These are phyloP conservation scores for Ennomos fuscantarius DNA, from an alignment of 2,888 invertebrate species.

Conservation along the genomic window DNA sequence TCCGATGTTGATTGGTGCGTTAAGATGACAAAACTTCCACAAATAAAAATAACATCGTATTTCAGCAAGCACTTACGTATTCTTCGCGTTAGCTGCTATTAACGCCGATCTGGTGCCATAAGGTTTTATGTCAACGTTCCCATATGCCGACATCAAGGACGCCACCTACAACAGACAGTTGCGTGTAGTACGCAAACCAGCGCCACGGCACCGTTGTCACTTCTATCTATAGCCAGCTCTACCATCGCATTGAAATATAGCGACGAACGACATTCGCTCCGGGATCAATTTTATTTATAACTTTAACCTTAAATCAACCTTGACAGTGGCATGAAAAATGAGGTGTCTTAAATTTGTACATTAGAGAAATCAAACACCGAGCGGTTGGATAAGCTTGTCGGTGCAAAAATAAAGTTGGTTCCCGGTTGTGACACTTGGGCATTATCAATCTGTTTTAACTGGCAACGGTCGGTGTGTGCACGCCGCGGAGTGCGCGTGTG, in stretches of 20 bases:
- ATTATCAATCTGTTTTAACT: conserved; percentile 82
- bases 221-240: conserved; percentile 49
- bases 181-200: conserved; percentile 24
- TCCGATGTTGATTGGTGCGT: too few relatives aligned
- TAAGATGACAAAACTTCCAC: too few relatives aligned
- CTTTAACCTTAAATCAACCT: conserved; percentile 82
- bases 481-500: conserved; percentile 40
- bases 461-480: conserved; percentile 56
- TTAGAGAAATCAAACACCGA: conserved; percentile 72
- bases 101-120: conserved; percentile 81
- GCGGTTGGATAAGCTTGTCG: conserved; percentile 55
- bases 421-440: conserved; percentile 76
- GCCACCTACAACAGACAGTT: conserved; percentile 72
- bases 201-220: conserved; percentile 47
- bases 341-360: conserved; percentile 54
- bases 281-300: conserved; percentile 68
- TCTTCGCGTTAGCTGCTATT: conserved; percentile 86
- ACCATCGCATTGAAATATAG: conserved; percentile 57
- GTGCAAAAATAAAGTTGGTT: conserved; percentile 71
- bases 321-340: conserved; percentile 81
- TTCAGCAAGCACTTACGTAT: conserved; percentile 77
- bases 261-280: conserved; percentile 60
- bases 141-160: conserved; percentile 83
- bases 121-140: conserved; percentile 87
- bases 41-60: conserved; percentile 9